Evolutionary conservation across 2,797 vertebrate species (phyloP), one percentile per base, ranked within the genome.

Genomic region (Darevskia mixta): DNA sequence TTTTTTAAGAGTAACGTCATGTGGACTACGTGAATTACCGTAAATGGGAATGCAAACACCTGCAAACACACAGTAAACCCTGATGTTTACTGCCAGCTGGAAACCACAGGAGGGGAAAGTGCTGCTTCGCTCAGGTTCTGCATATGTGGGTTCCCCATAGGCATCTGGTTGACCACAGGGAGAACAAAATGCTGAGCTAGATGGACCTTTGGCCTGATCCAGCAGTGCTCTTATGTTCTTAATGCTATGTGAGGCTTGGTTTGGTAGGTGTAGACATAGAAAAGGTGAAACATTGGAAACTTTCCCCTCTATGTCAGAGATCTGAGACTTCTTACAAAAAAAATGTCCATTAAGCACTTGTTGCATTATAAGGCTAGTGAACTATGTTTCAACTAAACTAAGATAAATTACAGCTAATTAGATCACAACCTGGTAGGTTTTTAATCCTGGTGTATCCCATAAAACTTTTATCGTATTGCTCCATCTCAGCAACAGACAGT

Each of bases 351-450:
- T 88, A 88, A 92, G 89, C 2, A 2, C 93, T 92, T 92, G 88
- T 89, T 80, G 83, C 85, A 90, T 87, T 1, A 0, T 86, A 88
- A 90, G 89, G 88, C 86, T 69, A 93, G 78, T 90, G 86, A 93
- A 88, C 91, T 94, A 1, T 79, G 0, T 32, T 75, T 83, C 88
- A 92, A 86, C 90, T 89, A 87, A 91, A 91, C 85, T 81, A 23
- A 90, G 79, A 79, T 86, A 93, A 93, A 91, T 85, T 55, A 43
- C 66, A 92, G 77, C 86, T 95, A 93, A 95, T 95, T 89, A 94
- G 86, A 92, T 94, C 90, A 11, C 86, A 93, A 86, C 72, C 81
- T 90, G 91, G 23, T 81, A 85, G 87, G 18, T 82, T 93, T 94
- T 92, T 93, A 92, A 92, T 91, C 79, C 84, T 77, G 72, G 87